Conservation (phyloP, 2,113 vertebrate genomes). For the Grammomys surdaster region DNA sequence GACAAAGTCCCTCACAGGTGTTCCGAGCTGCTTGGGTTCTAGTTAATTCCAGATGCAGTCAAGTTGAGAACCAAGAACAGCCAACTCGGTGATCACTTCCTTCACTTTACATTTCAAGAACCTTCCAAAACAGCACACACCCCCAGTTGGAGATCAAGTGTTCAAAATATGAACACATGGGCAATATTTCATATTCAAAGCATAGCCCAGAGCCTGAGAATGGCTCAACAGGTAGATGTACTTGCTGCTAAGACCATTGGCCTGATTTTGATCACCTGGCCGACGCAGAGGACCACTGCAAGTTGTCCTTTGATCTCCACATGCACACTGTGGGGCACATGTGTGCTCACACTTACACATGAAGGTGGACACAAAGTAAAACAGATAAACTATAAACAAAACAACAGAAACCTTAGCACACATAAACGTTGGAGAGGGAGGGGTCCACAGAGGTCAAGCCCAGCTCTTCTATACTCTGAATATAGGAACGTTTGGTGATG, state of each 20-base stretch:
- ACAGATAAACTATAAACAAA: not conserved
- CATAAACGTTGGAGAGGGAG: not conserved
- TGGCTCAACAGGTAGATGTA: not conserved
- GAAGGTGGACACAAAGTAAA: not conserved
- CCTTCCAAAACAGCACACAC: not conserved
- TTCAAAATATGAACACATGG: not conserved
- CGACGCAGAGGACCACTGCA: no score
- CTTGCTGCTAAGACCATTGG: not conserved
- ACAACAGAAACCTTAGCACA: no score
- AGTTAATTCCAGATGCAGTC: not conserved
- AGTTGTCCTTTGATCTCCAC: not conserved
- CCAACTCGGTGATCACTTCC: not conserved
- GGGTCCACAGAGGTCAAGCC: slow-evolving; percentile 4
- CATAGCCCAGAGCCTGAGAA: not conserved
- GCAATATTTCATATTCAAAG: not conserved
- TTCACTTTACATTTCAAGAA: not conserved
- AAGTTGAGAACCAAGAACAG: not conserved
- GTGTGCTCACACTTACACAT: not conserved
- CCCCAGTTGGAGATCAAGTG: no score
- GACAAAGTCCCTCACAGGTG: not conserved
- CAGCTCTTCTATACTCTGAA: not conserved
- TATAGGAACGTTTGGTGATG: not conserved
- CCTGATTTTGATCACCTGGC: not conserved
- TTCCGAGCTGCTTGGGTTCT: not conserved
- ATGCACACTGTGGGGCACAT: not conserved